Base-by-base conservation (phyloP, 1,140 invertebrate species). In the Calliopsis andreniformis region DNA sequence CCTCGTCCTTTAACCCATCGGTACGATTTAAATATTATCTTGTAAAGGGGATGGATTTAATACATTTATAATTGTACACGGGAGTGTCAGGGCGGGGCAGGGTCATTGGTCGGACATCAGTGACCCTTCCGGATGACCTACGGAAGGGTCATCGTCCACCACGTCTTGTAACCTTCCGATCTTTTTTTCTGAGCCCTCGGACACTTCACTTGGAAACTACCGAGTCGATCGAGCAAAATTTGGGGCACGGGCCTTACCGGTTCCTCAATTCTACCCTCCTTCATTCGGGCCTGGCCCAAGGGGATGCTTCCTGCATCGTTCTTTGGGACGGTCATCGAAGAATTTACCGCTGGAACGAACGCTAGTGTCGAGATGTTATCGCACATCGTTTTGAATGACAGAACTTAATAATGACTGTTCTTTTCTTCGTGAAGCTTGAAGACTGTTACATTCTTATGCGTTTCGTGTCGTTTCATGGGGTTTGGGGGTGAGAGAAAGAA, bases 1-100 rank as follows among this genome's bases (percentile, higher is more conserved):
- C 51, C 1, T 30, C 58, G 76, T 82, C 55, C 76, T 76, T 70
- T 76, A 69, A 73, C 64, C 81, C 82, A 51, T 67, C 69, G 69
- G 72, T 79, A 82, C 84, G 84, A 91, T 91, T 90, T 90, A 89
- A 90, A 91, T 90, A 90, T 88, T 88, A 86, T 87, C 88, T 87
- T 87, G 87, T 88, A 87, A 84, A 66, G 79, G 85, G 88, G 83
- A 76, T 89, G 79, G 86, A 51, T 89, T 90, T 91, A 91, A 91
- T 89, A 88, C 88, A 90, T 91, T 91, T 91, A 90, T 91, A 91
- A 91, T 91, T 91, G 89, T 85, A 88, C 85, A 80, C 81, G 83
- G 70, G 81, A 84, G 77, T 84, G 81, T 83, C 77, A 84, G 87
- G 86, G 87, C 86, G 89, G 89, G 84, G 62, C 43, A 20, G 76